Evolutionary conservation across 2,797 vertebrate genomes (phyloP).

Genomic region (Distichodus sexfasciatus): DNA sequence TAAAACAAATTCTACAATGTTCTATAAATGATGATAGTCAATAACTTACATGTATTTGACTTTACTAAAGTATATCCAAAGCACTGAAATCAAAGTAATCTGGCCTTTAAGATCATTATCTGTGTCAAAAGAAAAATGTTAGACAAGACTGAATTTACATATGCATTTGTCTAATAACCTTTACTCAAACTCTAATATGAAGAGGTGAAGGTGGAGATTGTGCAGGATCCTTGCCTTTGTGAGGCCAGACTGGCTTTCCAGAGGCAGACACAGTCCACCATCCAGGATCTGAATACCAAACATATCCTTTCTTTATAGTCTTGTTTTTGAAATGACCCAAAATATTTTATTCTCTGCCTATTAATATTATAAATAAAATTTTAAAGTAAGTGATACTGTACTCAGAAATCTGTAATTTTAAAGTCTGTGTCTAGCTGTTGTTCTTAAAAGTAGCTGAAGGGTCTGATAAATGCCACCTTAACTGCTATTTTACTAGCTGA

Average conservation of each 20-base stretch:
- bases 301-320: conserved; percentile 84
- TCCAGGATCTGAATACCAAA: conserved; percentile 83
- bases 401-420: too few species aligned
- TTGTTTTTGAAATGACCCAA: not conserved
- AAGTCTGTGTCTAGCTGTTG: too few species aligned
- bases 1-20: not conserved
- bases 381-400: too few species aligned
- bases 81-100: not conserved
- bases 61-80: not conserved
- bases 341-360: too few species aligned
- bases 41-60: not conserved
- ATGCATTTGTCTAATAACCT: conserved; percentile 40
- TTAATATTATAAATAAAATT: too few species aligned
- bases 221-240: conserved; percentile 85
- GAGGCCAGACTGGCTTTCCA: conserved; percentile 86
- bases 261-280: conserved; percentile 75
- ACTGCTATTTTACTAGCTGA: conserved; percentile 67
- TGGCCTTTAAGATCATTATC: not conserved
- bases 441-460: not conserved
- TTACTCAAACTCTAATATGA: conserved; percentile 53
- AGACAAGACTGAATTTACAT: not conserved
- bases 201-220: conserved; percentile 74
- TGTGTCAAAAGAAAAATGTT: not conserved
- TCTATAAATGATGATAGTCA: not conserved
- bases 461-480: conserved; percentile 52